Evolutionary conservation across 2,113 vertebrate genomes (phyloP).

Genomic region (Arvicanthis niloticus): DNA sequence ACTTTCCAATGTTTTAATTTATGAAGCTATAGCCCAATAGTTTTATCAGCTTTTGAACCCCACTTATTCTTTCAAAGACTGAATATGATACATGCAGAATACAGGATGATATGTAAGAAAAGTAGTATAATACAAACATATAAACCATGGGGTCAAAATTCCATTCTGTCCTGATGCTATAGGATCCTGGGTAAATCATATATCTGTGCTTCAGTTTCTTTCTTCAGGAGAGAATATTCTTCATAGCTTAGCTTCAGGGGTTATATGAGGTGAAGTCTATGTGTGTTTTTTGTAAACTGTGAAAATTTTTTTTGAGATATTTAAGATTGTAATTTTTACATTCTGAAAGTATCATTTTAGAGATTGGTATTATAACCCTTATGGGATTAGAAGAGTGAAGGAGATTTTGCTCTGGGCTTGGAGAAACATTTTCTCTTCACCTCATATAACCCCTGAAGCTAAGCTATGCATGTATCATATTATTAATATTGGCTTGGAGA

Average conservation of each 20-base stretch:
- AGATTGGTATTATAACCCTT: background rate
- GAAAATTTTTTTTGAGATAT: background rate
- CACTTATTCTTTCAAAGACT: conserved; percentile 39
- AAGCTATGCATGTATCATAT: too few species aligned
- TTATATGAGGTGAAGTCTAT: conserved; percentile 10
- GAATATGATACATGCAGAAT: background rate
- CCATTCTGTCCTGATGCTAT: background rate
- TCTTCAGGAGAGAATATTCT: background rate
- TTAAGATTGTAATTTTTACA: conserved; percentile 7
- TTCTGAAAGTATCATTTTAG: background rate
- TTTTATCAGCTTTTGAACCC: conserved; percentile 7
- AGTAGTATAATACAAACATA: background rate
- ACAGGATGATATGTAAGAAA: background rate
- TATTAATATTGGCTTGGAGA: background rate
- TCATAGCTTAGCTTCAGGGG: background rate
- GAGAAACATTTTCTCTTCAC: too few species aligned
- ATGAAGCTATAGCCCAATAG: background rate
- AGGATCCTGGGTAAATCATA: conserved; percentile 10
- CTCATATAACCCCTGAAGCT: too few species aligned
- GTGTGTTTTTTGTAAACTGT: background rate
- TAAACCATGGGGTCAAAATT: background rate
- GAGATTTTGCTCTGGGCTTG: background rate
- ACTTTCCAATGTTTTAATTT: conserved; percentile 45
- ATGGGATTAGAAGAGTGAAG: conserved; percentile 22
- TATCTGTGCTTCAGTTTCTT: background rate